Evolutionary conservation across 2,888 invertebrate genomes (phyloP), one percentile per base, ranked within the genome.

Genomic region (Phyllotreta cruciferae): DNA sequence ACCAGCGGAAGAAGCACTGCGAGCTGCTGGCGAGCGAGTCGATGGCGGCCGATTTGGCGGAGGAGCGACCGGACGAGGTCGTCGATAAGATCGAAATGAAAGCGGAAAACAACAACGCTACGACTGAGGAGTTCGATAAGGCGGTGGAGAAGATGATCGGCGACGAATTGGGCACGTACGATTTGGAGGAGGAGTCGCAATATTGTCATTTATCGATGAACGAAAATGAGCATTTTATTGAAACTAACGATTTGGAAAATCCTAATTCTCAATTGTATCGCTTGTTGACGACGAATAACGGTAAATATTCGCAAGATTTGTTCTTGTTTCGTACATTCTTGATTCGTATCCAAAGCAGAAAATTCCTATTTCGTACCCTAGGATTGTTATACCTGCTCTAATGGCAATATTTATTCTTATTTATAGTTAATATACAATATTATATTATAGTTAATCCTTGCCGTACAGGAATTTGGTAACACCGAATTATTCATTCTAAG

Each of bases 1-100:
- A 91, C 77, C 86, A 89, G 72, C 83, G 90, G 0, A 86, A 86
- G 65, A 85, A 85, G 39, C 91, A 91, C 71, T 81, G 85, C 0
- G 82, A 82, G 49, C 69, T 83, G 47, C 77, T 83, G 78, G 54
- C 62, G 3, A 60, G 60, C 50, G 62, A 71, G 10, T 60, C 52
- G 14, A 53, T 55, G 2, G 24, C 24, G 24, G 24, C 24, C 24
- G 24, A 24, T 24, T 24, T 4, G 24, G 24, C 24, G 24, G 24
- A 24, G 24, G 24, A 24, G 24, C 24, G 24, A 24, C 24, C 4
- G 24, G 4, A 24, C 24, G 24, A 24, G 24, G 24, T 53, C 1
- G 52, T 37, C 10, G 45, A 60, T 6, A 56, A 52, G 24, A 49
- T 56, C 3, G 39, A 57, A 10, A 36, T 44, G 14, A 45, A 53